A percentile compares a stretch with the other conserved stretches of the same genome.
phyloP scores from a whole-genome alignment of 2,888 invertebrate genomes.

The Aquatica leii region DNA sequence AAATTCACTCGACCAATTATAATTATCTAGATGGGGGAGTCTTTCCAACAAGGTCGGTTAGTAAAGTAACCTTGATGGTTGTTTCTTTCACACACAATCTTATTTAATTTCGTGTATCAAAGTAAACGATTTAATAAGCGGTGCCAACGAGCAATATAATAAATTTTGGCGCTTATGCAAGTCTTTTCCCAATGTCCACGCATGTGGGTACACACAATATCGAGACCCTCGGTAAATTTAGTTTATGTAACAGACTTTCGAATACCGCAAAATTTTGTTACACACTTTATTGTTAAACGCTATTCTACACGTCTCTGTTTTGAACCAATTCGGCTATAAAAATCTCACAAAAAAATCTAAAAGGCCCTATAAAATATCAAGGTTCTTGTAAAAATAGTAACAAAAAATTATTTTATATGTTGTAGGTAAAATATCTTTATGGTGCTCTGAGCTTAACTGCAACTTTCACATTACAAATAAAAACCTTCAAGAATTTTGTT shows the following conservation, averaged over 20 bases:
- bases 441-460: not conserved
- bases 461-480: constrained; percentile 2
- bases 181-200: constrained; percentile 17
- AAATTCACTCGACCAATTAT: constrained; percentile 17
- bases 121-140: constrained; percentile 5
- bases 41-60: constrained; percentile 47
- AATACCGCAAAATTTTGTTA: constrained; percentile 67
- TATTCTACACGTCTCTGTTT: too few relatives aligned
- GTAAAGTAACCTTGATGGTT: constrained; percentile 48
- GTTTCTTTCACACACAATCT: constrained; percentile 46
- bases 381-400: not conserved
- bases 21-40: constrained; percentile 36
- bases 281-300: not conserved
- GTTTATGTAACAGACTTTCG: constrained; percentile 82
- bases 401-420: not conserved
- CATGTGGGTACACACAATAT: constrained; percentile 74
- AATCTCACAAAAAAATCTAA: too few relatives aligned
- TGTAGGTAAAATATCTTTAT: not conserved
- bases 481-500: constrained; percentile 1
- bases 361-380: too few relatives aligned
- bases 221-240: constrained; percentile 81
- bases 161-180: constrained; percentile 17
- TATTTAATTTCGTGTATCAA: constrained; percentile 27
- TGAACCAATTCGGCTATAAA: too few relatives aligned
- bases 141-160: not conserved